These are phyloP conservation scores for Eidolon dupreanum DNA, from an alignment of 2,797 vertebrate species.

Conservation along the genomic window DNA sequence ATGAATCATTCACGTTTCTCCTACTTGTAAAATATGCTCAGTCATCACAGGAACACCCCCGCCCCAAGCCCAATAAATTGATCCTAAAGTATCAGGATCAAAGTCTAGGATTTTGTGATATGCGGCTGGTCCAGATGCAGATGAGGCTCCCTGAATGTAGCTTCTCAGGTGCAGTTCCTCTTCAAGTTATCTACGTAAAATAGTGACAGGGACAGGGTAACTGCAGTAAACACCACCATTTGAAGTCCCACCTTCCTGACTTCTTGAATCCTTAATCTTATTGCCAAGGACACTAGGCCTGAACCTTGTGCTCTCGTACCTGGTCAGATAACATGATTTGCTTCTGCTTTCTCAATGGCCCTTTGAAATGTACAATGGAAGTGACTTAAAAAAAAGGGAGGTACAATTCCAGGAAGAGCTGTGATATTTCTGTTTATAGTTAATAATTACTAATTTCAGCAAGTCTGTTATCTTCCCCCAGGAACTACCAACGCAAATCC, in stretches of 20 bases:
- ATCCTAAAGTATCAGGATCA: background rate
- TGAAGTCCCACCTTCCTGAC: background rate
- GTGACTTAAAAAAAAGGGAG: background rate
- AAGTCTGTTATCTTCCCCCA: background rate
- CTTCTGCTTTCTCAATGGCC: background rate
- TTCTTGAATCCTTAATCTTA: background rate
- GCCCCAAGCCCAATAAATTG: background rate
- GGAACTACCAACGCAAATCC: background rate
- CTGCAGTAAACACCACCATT: background rate
- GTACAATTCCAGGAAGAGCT: background rate
- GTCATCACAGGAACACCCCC: background rate
- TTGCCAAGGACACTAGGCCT: background rate
- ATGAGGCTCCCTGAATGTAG: background rate
- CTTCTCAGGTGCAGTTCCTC: background rate
- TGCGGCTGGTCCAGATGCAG: background rate
- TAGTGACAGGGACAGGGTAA: background rate
- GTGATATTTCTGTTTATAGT: background rate
- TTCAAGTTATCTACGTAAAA: background rate
- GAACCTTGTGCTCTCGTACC: background rate
- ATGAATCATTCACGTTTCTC: background rate
- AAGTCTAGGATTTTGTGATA: background rate
- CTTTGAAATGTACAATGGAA: background rate
- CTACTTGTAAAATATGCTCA: background rate
- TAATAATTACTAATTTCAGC: background rate
- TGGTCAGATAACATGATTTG: background rate